Conservation (phyloP, 2,888 invertebrate species). For the Reticulitermes lucifugus region DNA sequence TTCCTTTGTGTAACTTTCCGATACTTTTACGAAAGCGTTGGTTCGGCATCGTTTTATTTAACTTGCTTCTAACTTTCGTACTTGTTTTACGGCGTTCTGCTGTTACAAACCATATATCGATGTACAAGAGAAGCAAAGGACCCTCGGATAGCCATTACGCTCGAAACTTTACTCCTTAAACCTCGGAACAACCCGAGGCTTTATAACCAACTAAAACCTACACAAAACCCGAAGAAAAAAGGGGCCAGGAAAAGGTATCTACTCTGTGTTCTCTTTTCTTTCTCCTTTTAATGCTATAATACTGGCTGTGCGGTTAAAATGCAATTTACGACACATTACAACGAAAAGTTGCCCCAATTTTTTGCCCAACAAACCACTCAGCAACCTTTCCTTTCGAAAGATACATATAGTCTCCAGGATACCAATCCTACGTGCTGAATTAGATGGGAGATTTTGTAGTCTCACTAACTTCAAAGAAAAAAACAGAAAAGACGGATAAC, state of each 20-base stretch:
- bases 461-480: neutral
- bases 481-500: neutral
- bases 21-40: neutral
- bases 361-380: neutral
- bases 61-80: neutral
- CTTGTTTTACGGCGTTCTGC: neutral
- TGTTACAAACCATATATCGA: neutral
- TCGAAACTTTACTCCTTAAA: constrained; percentile 19
- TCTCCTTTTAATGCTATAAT: neutral
- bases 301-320: neutral
- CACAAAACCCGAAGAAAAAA: neutral
- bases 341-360: neutral
- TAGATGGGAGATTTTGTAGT: neutral
- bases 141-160: constrained; percentile 7
- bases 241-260: neutral
- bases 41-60: neutral
- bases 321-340: constrained; percentile 24
- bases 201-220: neutral
- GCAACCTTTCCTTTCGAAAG: neutral
- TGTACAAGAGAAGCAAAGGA: neutral
- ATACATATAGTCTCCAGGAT: neutral
- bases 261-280: neutral
- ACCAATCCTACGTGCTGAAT: neutral
- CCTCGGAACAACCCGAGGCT: neutral
- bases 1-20: neutral